These are phyloP conservation scores for Campaea margaritaria DNA, from an alignment of 2,888 invertebrate genomes.

Conservation along the genomic window DNA sequence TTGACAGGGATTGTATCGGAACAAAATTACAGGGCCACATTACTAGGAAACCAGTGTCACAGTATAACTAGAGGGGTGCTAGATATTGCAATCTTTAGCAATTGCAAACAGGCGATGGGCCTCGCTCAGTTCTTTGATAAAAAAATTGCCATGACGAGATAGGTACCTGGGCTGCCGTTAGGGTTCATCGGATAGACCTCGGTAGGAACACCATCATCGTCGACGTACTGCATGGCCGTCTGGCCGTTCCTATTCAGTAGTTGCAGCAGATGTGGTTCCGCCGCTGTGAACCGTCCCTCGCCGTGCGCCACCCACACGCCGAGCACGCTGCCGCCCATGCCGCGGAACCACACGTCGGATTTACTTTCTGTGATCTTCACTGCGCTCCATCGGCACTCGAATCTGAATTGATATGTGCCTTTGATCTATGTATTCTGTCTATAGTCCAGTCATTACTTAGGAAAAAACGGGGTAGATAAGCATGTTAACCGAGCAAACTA, in stretches of 20 bases:
- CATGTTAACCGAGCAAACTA: too few relatives aligned
- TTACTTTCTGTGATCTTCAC: slow-evolving; percentile 89
- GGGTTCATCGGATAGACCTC: slow-evolving; percentile 97
- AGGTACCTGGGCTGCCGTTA: slow-evolving; percentile 91
- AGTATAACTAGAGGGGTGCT: too few relatives aligned
- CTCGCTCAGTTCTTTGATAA: too few relatives aligned
- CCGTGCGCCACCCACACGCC: slow-evolving; percentile 99
- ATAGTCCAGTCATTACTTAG: too few relatives aligned
- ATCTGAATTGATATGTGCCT: slow-evolving; percentile 56
- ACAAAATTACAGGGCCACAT: too few relatives aligned
- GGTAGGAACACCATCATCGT: slow-evolving; percentile 91
- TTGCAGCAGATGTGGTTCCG: slow-evolving; percentile 74
- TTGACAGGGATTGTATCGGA: too few relatives aligned
- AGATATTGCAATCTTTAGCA: too few relatives aligned
- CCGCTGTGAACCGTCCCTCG: slow-evolving; percentile 92
- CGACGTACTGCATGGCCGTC: slow-evolving; percentile 92
- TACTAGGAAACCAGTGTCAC: too few relatives aligned
- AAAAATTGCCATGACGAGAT: neutral
- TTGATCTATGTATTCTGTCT: neutral
- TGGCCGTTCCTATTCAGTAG: slow-evolving; percentile 85
- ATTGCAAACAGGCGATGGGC: too few relatives aligned
- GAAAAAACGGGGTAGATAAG: too few relatives aligned
- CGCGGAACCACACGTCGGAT: slow-evolving; percentile 92
- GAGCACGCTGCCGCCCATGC: slow-evolving; percentile 95
- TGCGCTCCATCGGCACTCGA: slow-evolving; percentile 91